Evolutionary conservation across 64 coral and sea anemone species (phyloP), one percentile per base, ranked within the genome.

Genomic region (Pachyseris speciosa): DNA sequence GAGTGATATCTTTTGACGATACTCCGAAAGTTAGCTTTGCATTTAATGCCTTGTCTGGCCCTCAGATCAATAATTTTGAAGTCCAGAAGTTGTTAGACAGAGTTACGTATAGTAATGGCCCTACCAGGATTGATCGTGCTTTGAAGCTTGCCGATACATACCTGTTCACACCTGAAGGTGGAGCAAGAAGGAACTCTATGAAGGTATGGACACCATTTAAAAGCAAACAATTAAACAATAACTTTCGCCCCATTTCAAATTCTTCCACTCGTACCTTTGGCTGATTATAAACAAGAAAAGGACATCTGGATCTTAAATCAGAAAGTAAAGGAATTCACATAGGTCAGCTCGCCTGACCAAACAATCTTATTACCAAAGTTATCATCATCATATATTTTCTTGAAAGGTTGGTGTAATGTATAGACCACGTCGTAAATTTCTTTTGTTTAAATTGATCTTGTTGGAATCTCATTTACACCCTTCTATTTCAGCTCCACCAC

Each of bases 61-160:
- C 57, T 5, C 78, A 81, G 40, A 66, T 78, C 19, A 91, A 84
- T 64, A 81, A 81, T 47, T 74, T 75, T 61, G 89, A 91, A 48
- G 89, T 91, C 32, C n/a, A 45, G 7, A 66, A 79, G 27, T 66
- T 84, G 55, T 64, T 91, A 10, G 67, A 69, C 32, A 52, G 29
- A 78, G 47, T 84, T n/a, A 9, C 36, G 16, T 91, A 84, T 49
- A 83, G 33, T 11, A 80, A 73, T 50, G 79, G 79, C 5, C 70
- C 48, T n/a, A 91, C 89, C 28, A 83, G 89, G 70, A 91, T 91
- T 38, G 89, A 91, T 64, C 37, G 67, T 15, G 89, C 89, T 7
- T 30, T 91, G 37, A 66, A 84, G 69, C 79, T 91, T 50, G 89
- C 89, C 17, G 33, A 91, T 69, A 73, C 67, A 20, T 91, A 91